Evolutionary conservation across 2,888 invertebrate genomes (phyloP), one percentile per base, ranked within the genome.

Genomic region (Exocentrus adspersus): DNA sequence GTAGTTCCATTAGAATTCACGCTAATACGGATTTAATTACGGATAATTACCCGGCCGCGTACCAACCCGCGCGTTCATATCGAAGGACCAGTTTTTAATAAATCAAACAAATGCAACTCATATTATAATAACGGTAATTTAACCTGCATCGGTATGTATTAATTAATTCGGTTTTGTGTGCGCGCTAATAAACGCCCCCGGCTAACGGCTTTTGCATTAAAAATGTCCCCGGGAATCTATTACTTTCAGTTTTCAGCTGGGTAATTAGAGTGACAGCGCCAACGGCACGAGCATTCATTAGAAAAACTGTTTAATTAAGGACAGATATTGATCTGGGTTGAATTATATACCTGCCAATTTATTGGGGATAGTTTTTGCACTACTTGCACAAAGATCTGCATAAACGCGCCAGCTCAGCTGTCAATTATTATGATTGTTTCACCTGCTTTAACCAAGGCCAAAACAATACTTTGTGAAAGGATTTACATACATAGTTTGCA

Each of bases 21-120:
- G 10, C 24, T 46, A 46, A 46, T 46, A 46, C 6, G 21, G 21
- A 24, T 46, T 46, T 21, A 46, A 46, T 46, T 46, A 12, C 46
- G 14, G 24, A 46, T 24, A 24, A 24, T 46, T 46, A 24, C 16
- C 10, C 10, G 21, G 45, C 19, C 1, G 5, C 24, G 24, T 24
- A 24, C 24, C 14, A 21, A 20, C 21, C 21, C 21, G 12, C 12
- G 21, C 21, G 12, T 24, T 14, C 5, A 24, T 20, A 20, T 45
- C 9, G 32, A 32, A 32, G 6, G 10, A 32, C 32, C n/a, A 10
- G 9, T 32, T 32, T 32, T 32, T 32, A 32, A 32, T 32, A 32
- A 32, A 2, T n/a, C 32, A 32, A 32, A 32, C 32, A 32, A 32
- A 32, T 10, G 10, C 32, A 5, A 10, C 10, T n/a, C 32, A 32